Conservation (phyloP, 2,113 vertebrate species). For the Onychostruthus taczanowskii region DNA sequence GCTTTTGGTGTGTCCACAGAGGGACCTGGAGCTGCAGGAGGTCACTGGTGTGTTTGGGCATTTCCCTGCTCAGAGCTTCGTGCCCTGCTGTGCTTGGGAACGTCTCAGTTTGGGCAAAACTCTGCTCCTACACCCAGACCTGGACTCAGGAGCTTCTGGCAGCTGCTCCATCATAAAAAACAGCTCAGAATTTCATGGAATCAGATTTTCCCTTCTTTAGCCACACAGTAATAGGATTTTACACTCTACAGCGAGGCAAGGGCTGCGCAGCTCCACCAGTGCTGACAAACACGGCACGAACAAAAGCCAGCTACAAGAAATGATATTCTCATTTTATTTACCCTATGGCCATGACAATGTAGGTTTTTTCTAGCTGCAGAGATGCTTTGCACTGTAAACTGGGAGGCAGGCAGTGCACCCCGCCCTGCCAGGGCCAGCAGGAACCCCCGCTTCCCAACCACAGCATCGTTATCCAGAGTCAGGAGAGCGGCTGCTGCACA, state of each 20-base stretch:
- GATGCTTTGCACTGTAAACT: constrained; percentile 86
- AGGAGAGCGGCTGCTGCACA: constrained; percentile 74
- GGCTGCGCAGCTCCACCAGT: fast-evolving
- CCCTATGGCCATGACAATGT: constrained; percentile 83
- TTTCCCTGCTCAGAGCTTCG: neutral
- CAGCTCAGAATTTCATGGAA: neutral
- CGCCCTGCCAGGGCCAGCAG: constrained; percentile 66
- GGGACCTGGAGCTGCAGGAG: neutral
- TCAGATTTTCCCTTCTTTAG: neutral
- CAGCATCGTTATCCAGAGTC: constrained; percentile 76
- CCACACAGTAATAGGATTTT: neutral
- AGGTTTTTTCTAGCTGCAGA: constrained; percentile 76
- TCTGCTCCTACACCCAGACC: neutral
- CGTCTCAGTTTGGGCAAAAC: neutral
- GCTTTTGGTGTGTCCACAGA: neutral
- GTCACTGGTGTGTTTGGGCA: neutral
- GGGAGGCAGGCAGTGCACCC: constrained; percentile 78
- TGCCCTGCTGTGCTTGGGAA: neutral
- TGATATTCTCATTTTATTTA: constrained; percentile 87
- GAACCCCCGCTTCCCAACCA: constrained; percentile 16
- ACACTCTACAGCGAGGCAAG: fast-evolving
- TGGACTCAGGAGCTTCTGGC: neutral
- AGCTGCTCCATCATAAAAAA: neutral
- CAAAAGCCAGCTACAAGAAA: constrained; percentile 51
- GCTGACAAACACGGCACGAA: neutral